Base-by-base conservation (phyloP, 2,113 vertebrate species). In the Daphoenositta chrysoptera region DNA sequence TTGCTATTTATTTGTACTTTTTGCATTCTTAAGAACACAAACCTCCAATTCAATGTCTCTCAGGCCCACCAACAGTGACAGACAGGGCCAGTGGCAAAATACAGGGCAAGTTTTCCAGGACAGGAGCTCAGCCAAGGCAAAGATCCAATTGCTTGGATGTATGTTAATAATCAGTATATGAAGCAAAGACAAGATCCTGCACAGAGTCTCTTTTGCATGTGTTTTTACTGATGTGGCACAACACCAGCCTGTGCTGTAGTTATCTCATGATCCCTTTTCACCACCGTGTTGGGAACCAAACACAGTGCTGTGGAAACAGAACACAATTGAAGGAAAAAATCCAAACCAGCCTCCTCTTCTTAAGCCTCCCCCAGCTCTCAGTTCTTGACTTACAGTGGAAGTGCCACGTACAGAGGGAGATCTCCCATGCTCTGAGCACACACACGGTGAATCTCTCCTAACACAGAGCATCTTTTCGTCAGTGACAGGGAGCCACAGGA, bases 371-470 rank as follows among this genome's bases (percentile, higher is more conserved):
- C 6, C 18, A 39, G 7, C 9, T 31, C 18, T 45, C 57, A 26
- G 6, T 14, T 18, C 22, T 13, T 10, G 19, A 14, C 37, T 42
- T 57, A 47, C 11, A 48, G 50, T 13, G 16, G 5, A 40, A 64
- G 33, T 16, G 37, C 28, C 79, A 65, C 1, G 2, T 11, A 6
- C 26, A 61, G 16, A 56, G 30, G 35, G 19, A 50, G 30, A 37
- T 39, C 47, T 56, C 61, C 2, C 27, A 5, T 3, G 42, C n/a
- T 69, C 44, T 54, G 47, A 26, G 45, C 30, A 24, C 11, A 4
- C 0, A 0, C 11, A 2, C 0, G 6, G 28, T 16, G 48, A 48
- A 33, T 15, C 30, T 79, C 63, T 80, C 42, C 35, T 44, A 30
- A 48, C 22, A 33, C 15, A 65, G 27, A 63, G 6, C 0, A 0